A percentile compares a stretch with the other conserved stretches of the same genome.
phyloP scores from a whole-genome alignment of 2,113 vertebrate genomes.

The Lampris megalopsis region DNA sequence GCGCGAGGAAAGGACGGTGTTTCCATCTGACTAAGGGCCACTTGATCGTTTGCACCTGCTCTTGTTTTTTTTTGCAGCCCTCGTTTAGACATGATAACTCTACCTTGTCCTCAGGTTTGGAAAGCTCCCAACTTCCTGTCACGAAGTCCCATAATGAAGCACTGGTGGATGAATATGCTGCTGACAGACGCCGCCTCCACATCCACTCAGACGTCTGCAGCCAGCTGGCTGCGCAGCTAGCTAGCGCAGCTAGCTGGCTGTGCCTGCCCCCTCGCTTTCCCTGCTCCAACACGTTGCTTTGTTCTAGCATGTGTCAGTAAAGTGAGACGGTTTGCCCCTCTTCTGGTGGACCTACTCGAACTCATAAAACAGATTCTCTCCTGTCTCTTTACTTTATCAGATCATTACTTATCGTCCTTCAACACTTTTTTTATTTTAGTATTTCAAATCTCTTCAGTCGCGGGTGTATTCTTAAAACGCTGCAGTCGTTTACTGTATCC shows the following conservation, averaged over 20 bases:
- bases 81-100: constrained; percentile 6
- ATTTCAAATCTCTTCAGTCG: neutral
- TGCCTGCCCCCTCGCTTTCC: no score
- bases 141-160: constrained; percentile 12
- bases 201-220: constrained; percentile 32
- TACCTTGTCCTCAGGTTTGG: constrained; percentile 18
- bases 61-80: constrained; percentile 22
- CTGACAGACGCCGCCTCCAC: constrained; percentile 39
- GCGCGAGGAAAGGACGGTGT: neutral
- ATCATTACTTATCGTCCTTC: neutral
- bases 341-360: neutral
- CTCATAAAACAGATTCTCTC: neutral
- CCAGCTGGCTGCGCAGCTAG: no score
- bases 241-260: no score
- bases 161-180: constrained; percentile 23
- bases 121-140: constrained; percentile 25
- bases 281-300: no score
- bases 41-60: constrained; percentile 27
- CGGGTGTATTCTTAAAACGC: constrained; percentile 8
- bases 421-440: neutral
- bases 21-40: constrained; percentile 3
- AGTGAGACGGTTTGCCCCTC: neutral
- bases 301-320: no score
- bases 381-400: neutral
- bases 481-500: constrained; percentile 5